These are phyloP conservation scores for Omphaloscelis lunosa DNA, from an alignment of 2,888 invertebrate species.

Conservation along the genomic window DNA sequence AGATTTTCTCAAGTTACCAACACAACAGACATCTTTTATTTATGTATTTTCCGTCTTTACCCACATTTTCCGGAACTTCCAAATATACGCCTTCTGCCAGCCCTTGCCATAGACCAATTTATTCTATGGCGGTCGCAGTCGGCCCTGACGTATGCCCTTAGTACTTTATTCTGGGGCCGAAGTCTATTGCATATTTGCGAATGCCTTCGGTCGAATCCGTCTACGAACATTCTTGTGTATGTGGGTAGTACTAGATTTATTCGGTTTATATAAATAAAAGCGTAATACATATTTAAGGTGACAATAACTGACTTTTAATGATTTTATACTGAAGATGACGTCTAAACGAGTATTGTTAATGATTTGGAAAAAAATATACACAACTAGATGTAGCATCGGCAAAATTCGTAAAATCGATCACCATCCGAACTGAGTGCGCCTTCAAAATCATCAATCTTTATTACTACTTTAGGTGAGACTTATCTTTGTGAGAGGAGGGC, in stretches of 20 bases:
- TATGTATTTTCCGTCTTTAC: neutral
- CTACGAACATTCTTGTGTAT: constrained; percentile 18
- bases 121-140: constrained; percentile 67
- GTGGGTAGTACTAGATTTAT: constrained; percentile 35
- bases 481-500: no score
- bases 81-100: constrained; percentile 22
- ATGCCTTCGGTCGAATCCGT: constrained; percentile 58
- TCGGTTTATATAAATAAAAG: constrained; percentile 22
- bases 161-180: constrained; percentile 70
- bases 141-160: constrained; percentile 69
- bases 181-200: constrained; percentile 68
- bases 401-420: no score
- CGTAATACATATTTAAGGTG: constrained; percentile 1
- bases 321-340: no score
- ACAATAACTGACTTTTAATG: no score
- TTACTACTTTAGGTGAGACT: no score
- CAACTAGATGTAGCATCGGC: no score
- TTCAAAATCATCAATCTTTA: no score
- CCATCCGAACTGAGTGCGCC: no score
- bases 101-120: constrained; percentile 69
- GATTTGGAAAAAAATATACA: no score
- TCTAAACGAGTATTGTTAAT: no score
- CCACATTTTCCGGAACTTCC: neutral
- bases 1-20: neutral
- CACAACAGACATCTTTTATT: neutral